Base-by-base conservation (phyloP, 1,140 invertebrate genomes). In the Drosophila ananassae region DNA sequence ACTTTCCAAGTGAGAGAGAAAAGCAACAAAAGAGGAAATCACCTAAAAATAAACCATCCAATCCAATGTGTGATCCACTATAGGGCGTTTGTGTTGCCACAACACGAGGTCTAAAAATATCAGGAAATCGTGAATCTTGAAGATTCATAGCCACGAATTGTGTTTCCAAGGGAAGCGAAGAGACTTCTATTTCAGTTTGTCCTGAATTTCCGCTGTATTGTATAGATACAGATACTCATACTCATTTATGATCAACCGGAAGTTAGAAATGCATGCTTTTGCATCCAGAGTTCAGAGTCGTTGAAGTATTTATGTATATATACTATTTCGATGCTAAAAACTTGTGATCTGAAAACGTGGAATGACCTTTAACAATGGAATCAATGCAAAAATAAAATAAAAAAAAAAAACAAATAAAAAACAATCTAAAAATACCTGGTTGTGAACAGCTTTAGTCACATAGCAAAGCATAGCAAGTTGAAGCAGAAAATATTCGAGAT, bases 41-140 rank as follows among this genome's bases (percentile, higher is more conserved):
- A n/a, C 34, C 61, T 67, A 67, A 32, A 67, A 67, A 64, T 67
- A 67, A 64, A 44, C 34, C 60, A 5, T 25, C 24, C 21, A 4
- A 5, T 25, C 24, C 21, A 4, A 12, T 21, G 34, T 21, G 34
- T 51, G 59, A 52, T 64, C 47, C 25, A 25, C 34, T 30, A 28
- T 52, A 34, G n/a, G 22, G 7, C 59, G 7, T 28, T 28, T 28
- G 25, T 28, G 25, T 12, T 21, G 59, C 52, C 30, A 24, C 63
- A 24, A 51, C 34, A 52, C 13, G 25, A 41, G 9, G 24, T 51
- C 1, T n/a, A 24, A 30, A 62, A 32, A 24, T 51, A 41, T 24
- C 9, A 41, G 24, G 17, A 41, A 41, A 47, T 46, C 10, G 17
- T 9, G 10, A 17, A 46, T 6, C 7, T 10, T 12, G 13, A 30